Conservation (phyloP, 2,113 vertebrate species). For the Circaetus gallicus region DNA sequence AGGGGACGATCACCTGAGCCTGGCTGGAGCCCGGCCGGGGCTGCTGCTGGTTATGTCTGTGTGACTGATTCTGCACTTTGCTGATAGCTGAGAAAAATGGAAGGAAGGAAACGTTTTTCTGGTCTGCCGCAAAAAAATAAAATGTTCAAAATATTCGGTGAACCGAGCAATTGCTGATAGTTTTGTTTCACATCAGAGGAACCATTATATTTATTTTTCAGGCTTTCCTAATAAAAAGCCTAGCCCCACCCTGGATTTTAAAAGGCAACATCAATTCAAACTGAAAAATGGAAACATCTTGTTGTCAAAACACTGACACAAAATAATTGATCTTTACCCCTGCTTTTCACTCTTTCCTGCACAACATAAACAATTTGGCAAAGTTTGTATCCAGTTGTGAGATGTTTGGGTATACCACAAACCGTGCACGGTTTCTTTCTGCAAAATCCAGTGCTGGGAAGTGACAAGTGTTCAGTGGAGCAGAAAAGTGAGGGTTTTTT, state of each 20-base stretch:
- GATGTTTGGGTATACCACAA: background rate
- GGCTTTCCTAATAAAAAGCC: background rate
- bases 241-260: background rate
- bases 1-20: accelerated
- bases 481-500: background rate
- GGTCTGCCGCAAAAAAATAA: background rate
- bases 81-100: background rate
- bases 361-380: background rate
- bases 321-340: background rate
- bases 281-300: background rate
- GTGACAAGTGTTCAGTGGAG: background rate
- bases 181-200: background rate
- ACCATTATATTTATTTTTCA: background rate
- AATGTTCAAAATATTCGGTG: background rate
- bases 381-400: background rate
- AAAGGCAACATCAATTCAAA: background rate
- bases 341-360: background rate
- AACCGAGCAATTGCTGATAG: background rate
- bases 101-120: background rate
- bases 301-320: background rate
- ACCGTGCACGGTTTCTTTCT: accelerated
- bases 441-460: background rate
- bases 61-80: background rate
- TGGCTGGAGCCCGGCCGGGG: background rate
- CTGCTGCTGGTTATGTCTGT: background rate